Base-by-base conservation (phyloP, 92 coral and sea anemone species). In the Hydrozoanthus gracilis region DNA sequence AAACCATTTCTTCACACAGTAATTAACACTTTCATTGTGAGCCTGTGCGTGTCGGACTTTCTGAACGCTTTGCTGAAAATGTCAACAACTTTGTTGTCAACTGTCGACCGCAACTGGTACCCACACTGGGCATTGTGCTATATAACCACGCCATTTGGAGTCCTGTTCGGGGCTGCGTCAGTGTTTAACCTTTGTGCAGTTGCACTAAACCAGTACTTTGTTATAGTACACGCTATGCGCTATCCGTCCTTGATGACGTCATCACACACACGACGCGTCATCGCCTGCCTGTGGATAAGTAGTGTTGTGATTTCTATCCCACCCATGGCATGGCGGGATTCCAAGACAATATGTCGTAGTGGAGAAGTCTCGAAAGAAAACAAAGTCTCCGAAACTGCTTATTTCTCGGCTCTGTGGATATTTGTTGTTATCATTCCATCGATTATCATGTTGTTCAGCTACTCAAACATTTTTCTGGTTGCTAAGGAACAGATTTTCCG, bases 121-220 rank as follows among this genome's bases (percentile, higher is more conserved):
- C 98, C 98, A 3, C 97, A 95, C 86, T 90, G 93, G 87, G 91
- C 90, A 2, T 20, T 96, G 45, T 96, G 98, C 78, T 96, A 96
- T 92, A 83, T 96, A 55, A 96, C 98, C 66, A 94, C 98, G 18
- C 98, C 98, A 16, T 96, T 92, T 44, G 98, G 98, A 1, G 98
- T 96, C 56, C 93, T 96, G 11, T 96, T 96, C 68, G 98, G 98
- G 27, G 98, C 98, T 20, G 98, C 98, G 61, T 92, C 98, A 2
- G 98, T 95, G 84, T 92, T 95, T 82, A 95, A 94, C 83, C 89
- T 95, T 54, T 94, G 98, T 86, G 95, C 98, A 82, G 98, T 95
- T 82, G 98, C 98, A 58, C 64, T 95, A 62, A 94, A 94, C 18
- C 98, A 94, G 73, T 95, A 90, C 72, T 91, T 95, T 67, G 92